These are phyloP conservation scores for Melanaphis sacchari DNA, from an alignment of 1,140 invertebrate species.

Conservation along the genomic window DNA sequence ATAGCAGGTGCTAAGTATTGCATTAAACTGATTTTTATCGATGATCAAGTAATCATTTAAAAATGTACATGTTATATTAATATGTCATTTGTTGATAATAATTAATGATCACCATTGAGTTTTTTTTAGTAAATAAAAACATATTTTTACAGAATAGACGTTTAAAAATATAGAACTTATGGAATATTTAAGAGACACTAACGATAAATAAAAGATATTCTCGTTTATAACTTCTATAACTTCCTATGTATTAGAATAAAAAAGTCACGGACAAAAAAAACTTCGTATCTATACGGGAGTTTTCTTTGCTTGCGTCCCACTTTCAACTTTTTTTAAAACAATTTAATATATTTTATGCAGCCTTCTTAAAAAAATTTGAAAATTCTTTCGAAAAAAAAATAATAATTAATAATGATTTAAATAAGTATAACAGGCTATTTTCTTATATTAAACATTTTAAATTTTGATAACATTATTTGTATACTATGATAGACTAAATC, in stretches of 20 bases:
- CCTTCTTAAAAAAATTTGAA: too few species aligned
- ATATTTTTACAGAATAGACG: not conserved
- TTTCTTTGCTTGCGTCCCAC: not conserved
- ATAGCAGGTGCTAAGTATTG: too few species aligned
- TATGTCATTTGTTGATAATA: not conserved
- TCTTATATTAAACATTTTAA: not conserved
- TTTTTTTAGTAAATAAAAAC: not conserved
- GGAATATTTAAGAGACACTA: not conserved
- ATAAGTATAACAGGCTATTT: not conserved
- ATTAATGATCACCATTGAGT: not conserved
- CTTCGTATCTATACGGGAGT: not conserved
- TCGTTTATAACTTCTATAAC: not conserved
- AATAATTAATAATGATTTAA: not conserved
- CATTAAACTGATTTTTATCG: too few species aligned
- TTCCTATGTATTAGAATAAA: not conserved
- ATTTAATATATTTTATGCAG: not conserved
- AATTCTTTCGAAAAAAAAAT: not conserved
- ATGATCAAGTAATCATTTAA: too few species aligned
- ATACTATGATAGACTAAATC: not conserved
- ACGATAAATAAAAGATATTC: not conserved
- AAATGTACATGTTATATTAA: not conserved
- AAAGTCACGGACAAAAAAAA: not conserved
- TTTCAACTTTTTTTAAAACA: not conserved
- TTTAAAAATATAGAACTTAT: not conserved
- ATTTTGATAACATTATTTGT: not conserved